These are phyloP conservation scores for Lamellibrachia satsuma DNA, from an alignment of 2,888 invertebrate genomes.

Conservation along the genomic window DNA sequence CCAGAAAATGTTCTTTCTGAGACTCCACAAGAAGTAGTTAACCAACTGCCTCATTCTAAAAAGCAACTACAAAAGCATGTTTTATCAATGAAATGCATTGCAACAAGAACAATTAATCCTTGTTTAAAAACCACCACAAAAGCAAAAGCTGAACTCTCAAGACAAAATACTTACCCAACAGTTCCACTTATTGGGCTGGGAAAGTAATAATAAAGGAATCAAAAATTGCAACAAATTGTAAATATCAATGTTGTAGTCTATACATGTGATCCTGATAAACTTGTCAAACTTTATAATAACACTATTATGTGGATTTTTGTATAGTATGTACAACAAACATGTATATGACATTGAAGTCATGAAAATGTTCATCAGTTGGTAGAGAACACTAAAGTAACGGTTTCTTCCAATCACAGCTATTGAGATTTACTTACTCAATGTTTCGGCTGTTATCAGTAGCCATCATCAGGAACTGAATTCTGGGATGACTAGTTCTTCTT, in stretches of 20 bases:
- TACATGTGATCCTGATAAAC: neutral
- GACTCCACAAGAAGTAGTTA: neutral
- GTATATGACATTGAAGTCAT: no score
- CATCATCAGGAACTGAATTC: no score
- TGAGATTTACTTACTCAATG: no score
- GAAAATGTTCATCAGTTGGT: no score
- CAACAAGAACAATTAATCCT: neutral
- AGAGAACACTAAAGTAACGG: no score
- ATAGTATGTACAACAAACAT: no score
- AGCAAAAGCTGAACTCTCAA: neutral
- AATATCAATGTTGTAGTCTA: neutral
- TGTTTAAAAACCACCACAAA: neutral
- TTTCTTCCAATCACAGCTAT: no score
- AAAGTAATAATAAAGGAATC: neutral
- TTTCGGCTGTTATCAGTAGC: no score
- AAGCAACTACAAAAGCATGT: constrained; percentile 11
- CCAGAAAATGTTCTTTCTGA: neutral
- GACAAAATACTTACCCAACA: neutral
- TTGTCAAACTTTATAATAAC: neutral
- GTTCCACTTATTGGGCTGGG: neutral
- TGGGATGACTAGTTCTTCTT: no score
- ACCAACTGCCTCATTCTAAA: neutral
- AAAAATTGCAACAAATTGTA: neutral
- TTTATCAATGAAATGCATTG: neutral
- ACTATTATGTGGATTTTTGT: no score